Percentiles rank a stretch among this genome's conserved stretches.
These are phyloP conservation scores for Garra rufa DNA, from an alignment of 2,113 vertebrate genomes.

Conservation along the genomic window DNA sequence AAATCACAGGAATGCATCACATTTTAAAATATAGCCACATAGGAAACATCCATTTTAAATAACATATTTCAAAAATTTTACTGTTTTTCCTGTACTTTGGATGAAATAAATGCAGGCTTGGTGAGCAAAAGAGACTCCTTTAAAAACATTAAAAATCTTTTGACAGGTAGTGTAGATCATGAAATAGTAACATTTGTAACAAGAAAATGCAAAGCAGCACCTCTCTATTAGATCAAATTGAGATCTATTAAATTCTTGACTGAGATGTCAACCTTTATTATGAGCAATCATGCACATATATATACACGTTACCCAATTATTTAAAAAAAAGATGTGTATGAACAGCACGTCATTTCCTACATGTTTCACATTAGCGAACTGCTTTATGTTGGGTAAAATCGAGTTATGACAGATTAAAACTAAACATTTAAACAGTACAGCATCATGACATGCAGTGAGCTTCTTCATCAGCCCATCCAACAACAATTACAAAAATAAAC, in stretches of 20 bases:
- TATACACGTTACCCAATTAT: background rate
- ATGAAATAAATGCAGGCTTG: too few relatives aligned
- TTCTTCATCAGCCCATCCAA: background rate
- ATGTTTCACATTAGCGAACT: background rate
- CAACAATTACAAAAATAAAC: too few relatives aligned
- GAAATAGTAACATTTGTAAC: background rate
- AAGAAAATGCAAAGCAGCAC: background rate
- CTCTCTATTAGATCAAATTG: too few relatives aligned
- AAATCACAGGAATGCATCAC: too few relatives aligned
- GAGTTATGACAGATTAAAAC: background rate
- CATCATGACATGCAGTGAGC: background rate
- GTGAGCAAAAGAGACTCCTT: too few relatives aligned
- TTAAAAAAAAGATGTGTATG: background rate
- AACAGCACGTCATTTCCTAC: background rate
- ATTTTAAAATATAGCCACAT: too few relatives aligned
- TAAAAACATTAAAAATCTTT: too few relatives aligned
- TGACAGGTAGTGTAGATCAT: background rate
- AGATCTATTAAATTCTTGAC: background rate
- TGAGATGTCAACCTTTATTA: background rate
- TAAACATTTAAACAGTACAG: background rate
- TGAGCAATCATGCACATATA: background rate
- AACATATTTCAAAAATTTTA: too few relatives aligned
- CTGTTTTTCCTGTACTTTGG: too few relatives aligned
- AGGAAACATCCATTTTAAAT: too few relatives aligned
- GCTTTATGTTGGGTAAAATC: too few relatives aligned